phyloP scores from a whole-genome alignment of 2,113 vertebrate genomes.

The Charadrius vociferus region DNA sequence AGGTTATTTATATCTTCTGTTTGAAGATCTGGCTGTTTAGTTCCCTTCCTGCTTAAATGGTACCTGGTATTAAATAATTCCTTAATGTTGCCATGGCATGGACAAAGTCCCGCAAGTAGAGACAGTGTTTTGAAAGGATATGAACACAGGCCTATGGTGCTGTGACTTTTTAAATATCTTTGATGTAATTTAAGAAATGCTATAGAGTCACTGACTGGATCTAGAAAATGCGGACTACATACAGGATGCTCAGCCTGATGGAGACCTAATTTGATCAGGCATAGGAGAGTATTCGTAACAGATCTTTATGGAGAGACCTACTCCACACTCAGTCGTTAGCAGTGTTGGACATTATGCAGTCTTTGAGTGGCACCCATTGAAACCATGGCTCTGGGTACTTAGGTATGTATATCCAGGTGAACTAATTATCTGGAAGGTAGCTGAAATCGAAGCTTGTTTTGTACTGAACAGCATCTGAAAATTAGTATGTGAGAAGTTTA shows the following conservation, averaged over 20 bases:
- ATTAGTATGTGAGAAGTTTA: background rate
- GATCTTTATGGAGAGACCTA: background rate
- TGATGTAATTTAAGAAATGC: background rate
- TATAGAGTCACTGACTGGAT: background rate
- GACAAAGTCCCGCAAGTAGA: background rate
- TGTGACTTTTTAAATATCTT: background rate
- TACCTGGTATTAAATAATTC: background rate
- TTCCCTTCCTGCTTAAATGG: background rate
- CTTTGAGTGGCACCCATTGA: background rate
- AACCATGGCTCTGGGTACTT: background rate
- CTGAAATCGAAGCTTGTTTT: background rate
- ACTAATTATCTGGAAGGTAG: background rate
- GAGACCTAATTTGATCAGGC: background rate
- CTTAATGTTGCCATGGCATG: background rate
- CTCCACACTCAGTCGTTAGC: background rate
- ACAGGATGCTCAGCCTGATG: background rate
- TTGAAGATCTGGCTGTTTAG: background rate
- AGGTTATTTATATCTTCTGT: background rate
- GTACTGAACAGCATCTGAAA: background rate
- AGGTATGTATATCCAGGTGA: background rate
- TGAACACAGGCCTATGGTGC: background rate
- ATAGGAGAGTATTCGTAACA: background rate
- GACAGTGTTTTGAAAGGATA: background rate
- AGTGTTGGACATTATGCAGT: background rate
- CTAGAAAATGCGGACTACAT: background rate